A percentile compares a stretch with the other conserved stretches of the same genome.
phyloP scores from a whole-genome alignment of 2,888 invertebrate species.

The Branchellion lobata region DNA sequence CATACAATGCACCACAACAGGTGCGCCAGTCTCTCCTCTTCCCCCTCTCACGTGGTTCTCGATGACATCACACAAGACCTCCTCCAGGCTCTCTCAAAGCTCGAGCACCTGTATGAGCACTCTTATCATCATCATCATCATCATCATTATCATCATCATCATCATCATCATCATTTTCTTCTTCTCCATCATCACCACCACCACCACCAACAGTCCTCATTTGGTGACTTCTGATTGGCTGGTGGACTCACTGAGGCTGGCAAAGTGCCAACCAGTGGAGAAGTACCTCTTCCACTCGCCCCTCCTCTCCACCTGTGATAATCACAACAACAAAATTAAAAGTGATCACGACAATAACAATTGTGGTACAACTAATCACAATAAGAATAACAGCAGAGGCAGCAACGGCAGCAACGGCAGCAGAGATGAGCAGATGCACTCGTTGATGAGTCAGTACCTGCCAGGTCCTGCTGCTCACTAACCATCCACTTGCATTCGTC shows the following conservation, averaged over 20 bases:
- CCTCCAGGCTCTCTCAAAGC: neutral
- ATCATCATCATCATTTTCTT: neutral
- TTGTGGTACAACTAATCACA: neutral
- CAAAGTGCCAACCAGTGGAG: conserved; percentile 68
- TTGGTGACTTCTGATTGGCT: conserved; percentile 76
- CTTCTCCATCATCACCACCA: neutral
- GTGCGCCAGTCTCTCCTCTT: neutral
- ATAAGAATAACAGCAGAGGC: neutral
- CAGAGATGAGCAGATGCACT: conserved; percentile 54
- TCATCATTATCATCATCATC: neutral
- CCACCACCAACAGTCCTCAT: conserved; percentile 64
- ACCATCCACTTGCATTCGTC: too few relatives aligned
- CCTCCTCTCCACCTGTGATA: neutral
- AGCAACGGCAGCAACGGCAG: neutral
- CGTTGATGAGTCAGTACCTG: conserved; percentile 59
- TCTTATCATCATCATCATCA: neutral
- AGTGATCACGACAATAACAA: conserved; percentile 35
- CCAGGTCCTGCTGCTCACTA: conserved; percentile 30
- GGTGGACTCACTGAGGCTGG: conserved; percentile 71
- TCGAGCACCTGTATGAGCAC: neutral
- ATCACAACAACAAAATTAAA: neutral
- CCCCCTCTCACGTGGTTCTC: neutral
- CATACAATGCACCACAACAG: neutral
- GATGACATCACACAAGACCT: neutral
- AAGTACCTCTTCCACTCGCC: conserved; percentile 51